phyloP scores from a whole-genome alignment of 2,797 vertebrate genomes.

The Benthosema pterotum region DNA sequence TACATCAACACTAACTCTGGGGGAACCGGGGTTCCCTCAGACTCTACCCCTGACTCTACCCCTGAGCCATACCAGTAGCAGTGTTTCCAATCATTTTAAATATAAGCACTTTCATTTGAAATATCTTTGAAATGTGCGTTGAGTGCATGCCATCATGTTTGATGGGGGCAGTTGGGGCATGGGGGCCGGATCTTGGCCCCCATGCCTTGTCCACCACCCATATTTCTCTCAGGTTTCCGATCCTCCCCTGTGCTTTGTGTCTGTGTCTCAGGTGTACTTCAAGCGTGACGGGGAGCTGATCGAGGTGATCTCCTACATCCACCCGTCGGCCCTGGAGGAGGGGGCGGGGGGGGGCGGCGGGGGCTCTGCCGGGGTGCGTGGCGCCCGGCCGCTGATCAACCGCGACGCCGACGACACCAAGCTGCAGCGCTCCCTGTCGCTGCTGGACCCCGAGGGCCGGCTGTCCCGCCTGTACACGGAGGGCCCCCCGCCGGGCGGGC shows the following conservation, averaged over 20 bases:
- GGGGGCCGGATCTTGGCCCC: too few relatives aligned
- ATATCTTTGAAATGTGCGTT: too few relatives aligned
- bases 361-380: slow-evolving; percentile 77
- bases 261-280: slow-evolving; percentile 88
- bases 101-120: too few relatives aligned
- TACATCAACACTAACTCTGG: too few relatives aligned
- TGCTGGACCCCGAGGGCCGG: slow-evolving; percentile 82
- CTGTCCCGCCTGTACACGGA: slow-evolving; percentile 77
- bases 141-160: too few relatives aligned
- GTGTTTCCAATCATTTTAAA: too few relatives aligned
- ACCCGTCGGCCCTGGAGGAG: slow-evolving; percentile 75
- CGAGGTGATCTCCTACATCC: slow-evolving; percentile 88
- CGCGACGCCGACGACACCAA: slow-evolving; percentile 95
- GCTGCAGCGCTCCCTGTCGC: slow-evolving; percentile 88
- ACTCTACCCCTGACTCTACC: too few relatives aligned
- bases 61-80: too few relatives aligned
- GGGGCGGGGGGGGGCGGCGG: slow-evolving; percentile 54
- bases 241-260: neutral
- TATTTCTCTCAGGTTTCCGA: neutral
- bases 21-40: too few relatives aligned
- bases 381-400: slow-evolving; percentile 86
- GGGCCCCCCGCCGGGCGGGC: slow-evolving; percentile 73
- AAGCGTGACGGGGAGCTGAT: slow-evolving; percentile 94
- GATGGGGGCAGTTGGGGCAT: too few relatives aligned
- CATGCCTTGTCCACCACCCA: too few relatives aligned